Conservation (phyloP, 2,888 invertebrate species). For the Chymomyza caudatula region DNA sequence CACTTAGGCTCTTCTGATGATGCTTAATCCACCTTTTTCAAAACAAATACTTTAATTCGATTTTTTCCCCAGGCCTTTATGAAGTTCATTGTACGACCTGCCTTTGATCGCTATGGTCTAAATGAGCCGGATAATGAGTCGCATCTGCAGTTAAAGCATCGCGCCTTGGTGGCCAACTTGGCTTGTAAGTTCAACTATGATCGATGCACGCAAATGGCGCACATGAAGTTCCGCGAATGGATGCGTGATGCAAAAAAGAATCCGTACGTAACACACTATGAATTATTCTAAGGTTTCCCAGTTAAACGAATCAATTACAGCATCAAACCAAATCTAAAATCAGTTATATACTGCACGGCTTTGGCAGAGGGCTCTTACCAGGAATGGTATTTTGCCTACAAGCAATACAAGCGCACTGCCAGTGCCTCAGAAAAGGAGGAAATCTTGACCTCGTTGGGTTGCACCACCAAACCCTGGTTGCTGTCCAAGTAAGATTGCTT, state of each 20-base stretch:
- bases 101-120: slow-evolving; percentile 78
- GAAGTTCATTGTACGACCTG: slow-evolving; percentile 77
- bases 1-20: no score
- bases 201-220: slow-evolving; percentile 79
- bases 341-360: slow-evolving; percentile 83
- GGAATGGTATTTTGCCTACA: slow-evolving; percentile 85
- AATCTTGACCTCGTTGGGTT: slow-evolving; percentile 80
- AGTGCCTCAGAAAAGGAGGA: slow-evolving; percentile 82
- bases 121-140: slow-evolving; percentile 79
- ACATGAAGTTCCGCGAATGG: slow-evolving; percentile 79
- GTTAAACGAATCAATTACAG: slow-evolving; percentile 64
- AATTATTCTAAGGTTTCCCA: neutral
- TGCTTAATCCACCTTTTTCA: no score
- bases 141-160: slow-evolving; percentile 79
- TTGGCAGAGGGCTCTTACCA: slow-evolving; percentile 81
- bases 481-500: slow-evolving; percentile 79
- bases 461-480: slow-evolving; percentile 80
- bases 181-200: slow-evolving; percentile 80
- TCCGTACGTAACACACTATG: slow-evolving; percentile 76
- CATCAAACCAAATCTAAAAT: slow-evolving; percentile 82
- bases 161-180: slow-evolving; percentile 79
- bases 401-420: slow-evolving; percentile 76
- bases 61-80: slow-evolving; percentile 73
- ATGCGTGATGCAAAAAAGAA: slow-evolving; percentile 79
- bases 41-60: neutral